Base-by-base conservation (phyloP, 1,140 invertebrate species). In the Rhopalosiphum maidis region DNA sequence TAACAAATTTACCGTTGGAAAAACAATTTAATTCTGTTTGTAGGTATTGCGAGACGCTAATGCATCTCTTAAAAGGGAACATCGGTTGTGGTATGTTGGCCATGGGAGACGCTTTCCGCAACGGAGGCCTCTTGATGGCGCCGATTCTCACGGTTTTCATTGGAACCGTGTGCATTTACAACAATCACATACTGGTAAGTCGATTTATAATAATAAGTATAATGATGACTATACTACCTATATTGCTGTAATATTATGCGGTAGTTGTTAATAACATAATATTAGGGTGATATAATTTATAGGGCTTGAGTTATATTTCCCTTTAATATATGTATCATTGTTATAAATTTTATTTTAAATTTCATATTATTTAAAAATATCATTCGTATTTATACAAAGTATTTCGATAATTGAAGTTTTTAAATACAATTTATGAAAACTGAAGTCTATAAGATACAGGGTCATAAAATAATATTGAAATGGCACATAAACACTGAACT, bases 81-180 rank as follows among this genome's bases (percentile, higher is more conserved):
- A 96, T 99, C 89, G 98, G 98, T 2, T 98, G 98, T 15, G 98
- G 98, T 8, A 98, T 99, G 87, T 96, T 99, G 91, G 98, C 98
- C 41, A 98, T 99, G 97, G 98, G 98, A 3, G 96, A 97, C 95
- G 98, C 98, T 35, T 98, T 98, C 94, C 96, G 96, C 91, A 97
- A 98, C 95, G 97, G 98, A 51, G 98, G 98, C 37, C 95, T 99
- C 0, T 96, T 96, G 95, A 97, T 98, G 94, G 97, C 98, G 1
- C 95, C 97, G n/a, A 95, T 97, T 88, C 96, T 97, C 5, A 97
- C 97, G 7, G 97, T 98, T 94, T 95, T 96, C 54, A 97, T 98
- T 92, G 98, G 97, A 51, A 95, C 96, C 0, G 96, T 98, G 46
- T 98, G 97, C 95, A 98, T 98, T 30, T 98, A 98, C 94, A 98